A percentile compares a stretch with the other conserved stretches of the same genome.
Evolutionary conservation across 2,888 invertebrate species (phyloP).

Genomic region (Dastarcus helophoroides): DNA sequence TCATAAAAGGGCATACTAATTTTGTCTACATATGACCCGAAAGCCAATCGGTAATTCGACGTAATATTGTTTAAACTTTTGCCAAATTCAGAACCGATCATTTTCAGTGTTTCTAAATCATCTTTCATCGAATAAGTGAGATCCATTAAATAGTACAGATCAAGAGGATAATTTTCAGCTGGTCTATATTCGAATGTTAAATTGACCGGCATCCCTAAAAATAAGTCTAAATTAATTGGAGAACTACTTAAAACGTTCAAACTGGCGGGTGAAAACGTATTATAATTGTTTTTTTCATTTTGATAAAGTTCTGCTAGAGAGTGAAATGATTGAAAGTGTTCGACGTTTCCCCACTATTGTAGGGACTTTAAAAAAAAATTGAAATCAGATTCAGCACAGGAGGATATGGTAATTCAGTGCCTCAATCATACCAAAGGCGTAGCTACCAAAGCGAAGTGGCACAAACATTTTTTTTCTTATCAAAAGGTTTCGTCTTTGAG

Average conservation of each 20-base stretch:
- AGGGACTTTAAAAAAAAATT: too few relatives aligned
- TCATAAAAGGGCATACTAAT: constrained; percentile 60
- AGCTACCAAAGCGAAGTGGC: too few relatives aligned
- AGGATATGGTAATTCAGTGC: too few relatives aligned
- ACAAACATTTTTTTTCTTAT: too few relatives aligned
- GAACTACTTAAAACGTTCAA: constrained; percentile 9
- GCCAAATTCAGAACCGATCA: constrained; percentile 49
- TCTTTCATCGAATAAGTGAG: constrained; percentile 82
- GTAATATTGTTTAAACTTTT: constrained; percentile 52
- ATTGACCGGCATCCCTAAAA: constrained; percentile 8
- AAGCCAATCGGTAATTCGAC: constrained; percentile 60
- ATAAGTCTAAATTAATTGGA: too few relatives aligned
- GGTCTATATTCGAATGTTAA: constrained; percentile 57
- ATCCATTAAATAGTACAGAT: constrained; percentile 86
- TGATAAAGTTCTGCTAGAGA: too few relatives aligned
- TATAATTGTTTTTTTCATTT: background rate
- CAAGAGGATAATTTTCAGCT: constrained; percentile 76
- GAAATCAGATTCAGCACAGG: too few relatives aligned
- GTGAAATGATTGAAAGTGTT: too few relatives aligned
- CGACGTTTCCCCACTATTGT: too few relatives aligned
- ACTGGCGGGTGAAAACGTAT: background rate
- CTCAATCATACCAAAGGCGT: too few relatives aligned
- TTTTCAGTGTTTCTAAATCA: constrained; percentile 68
- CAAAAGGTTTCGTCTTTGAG: too few relatives aligned
- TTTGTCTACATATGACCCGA: constrained; percentile 70